Percentiles rank a stretch among this genome's conserved stretches.
Conservation (phyloP, 1,140 invertebrate species). For the Bombus difficillimus region DNA sequence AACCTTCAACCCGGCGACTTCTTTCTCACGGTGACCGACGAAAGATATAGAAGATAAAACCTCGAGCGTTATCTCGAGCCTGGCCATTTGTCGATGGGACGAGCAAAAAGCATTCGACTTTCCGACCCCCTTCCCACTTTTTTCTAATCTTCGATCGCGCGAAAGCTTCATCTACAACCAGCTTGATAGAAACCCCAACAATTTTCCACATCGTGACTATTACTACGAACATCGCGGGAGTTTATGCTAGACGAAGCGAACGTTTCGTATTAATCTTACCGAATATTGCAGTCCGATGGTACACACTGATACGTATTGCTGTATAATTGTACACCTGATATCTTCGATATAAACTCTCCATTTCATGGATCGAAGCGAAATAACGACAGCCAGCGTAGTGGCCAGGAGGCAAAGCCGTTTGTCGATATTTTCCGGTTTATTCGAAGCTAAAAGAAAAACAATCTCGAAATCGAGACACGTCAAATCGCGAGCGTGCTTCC, state of each 20-base stretch:
- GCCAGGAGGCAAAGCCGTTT: neutral
- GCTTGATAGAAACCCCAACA: neutral
- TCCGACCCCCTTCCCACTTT: neutral
- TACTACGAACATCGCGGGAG: neutral
- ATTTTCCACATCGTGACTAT: neutral
- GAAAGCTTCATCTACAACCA: too few species aligned
- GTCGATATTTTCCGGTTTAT: slow-evolving; percentile 39
- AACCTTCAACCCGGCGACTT: neutral
- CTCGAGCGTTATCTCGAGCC: neutral
- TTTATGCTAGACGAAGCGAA: neutral
- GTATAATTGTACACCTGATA: neutral
- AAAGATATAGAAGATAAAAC: neutral
- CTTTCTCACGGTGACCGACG: neutral
- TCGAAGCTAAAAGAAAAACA: neutral
- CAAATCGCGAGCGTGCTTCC: too few species aligned
- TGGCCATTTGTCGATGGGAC: neutral
- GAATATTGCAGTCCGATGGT: neutral
- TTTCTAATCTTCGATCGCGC: neutral
- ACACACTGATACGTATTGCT: neutral
- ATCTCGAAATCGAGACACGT: neutral
- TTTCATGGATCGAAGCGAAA: neutral
- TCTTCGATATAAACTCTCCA: neutral
- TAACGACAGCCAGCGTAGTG: neutral
- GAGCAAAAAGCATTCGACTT: slow-evolving; percentile 7
- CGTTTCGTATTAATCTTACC: slow-evolving; percentile 1